A percentile compares a stretch with the other conserved stretches of the same genome.
phyloP scores from a whole-genome alignment of 2,888 invertebrate species.

The Lithophane ornitopus region DNA sequence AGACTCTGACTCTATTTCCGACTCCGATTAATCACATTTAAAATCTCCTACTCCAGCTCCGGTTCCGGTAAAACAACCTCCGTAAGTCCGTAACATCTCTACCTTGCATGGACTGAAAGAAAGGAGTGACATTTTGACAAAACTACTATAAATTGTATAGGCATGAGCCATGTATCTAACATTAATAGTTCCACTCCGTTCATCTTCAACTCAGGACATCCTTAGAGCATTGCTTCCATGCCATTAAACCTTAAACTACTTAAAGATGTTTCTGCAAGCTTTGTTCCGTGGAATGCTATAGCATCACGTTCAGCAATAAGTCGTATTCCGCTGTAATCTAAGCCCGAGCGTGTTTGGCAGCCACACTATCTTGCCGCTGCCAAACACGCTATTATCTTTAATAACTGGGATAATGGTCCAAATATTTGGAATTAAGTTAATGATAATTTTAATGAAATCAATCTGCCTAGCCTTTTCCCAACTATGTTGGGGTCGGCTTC shows the following conservation, averaged over 20 bases:
- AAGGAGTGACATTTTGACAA: background rate
- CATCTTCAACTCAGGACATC: conserved; percentile 17
- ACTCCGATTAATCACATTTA: too few relatives aligned
- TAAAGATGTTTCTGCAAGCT: conserved; percentile 44
- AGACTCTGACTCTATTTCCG: too few relatives aligned
- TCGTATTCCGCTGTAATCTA: conserved; percentile 55
- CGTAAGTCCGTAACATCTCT: too few relatives aligned
- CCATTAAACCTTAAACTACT: conserved; percentile 46
- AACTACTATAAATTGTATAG: background rate
- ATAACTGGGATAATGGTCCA: conserved; percentile 30
- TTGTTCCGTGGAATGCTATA: conserved; percentile 24
- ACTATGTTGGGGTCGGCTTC: too few relatives aligned
- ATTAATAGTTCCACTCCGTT: conserved; percentile 10
- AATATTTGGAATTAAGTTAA: conserved; percentile 14
- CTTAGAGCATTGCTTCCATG: conserved; percentile 29
- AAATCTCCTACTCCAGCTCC: too few relatives aligned
- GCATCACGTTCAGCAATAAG: conserved; percentile 61
- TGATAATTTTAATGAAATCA: background rate
- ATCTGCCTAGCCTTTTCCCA: too few relatives aligned
- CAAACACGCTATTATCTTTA: conserved; percentile 58
- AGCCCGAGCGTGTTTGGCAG: conserved; percentile 57
- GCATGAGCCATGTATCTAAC: conserved; percentile 1
- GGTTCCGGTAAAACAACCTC: too few relatives aligned
- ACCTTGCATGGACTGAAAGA: background rate
- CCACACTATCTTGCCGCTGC: conserved; percentile 50